Percentiles rank a stretch among this genome's conserved stretches.
These are phyloP conservation scores for Urocolius indicus DNA, from an alignment of 2,113 vertebrate genomes.

Conservation along the genomic window DNA sequence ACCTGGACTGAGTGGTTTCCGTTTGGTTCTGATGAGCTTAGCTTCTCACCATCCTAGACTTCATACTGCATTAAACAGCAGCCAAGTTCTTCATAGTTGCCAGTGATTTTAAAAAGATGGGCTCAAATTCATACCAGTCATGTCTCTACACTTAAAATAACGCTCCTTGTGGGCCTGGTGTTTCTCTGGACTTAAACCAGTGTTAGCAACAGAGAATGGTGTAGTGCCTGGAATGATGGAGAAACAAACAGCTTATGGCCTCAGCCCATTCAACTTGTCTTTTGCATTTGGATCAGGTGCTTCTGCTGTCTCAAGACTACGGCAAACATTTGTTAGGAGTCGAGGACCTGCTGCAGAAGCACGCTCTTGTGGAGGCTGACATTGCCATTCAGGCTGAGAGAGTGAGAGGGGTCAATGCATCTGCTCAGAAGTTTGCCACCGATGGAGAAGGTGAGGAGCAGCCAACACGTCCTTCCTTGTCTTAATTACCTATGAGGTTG, in stretches of 20 bases:
- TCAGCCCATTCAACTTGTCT: background rate
- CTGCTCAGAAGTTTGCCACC: constrained; percentile 87
- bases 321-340: constrained; percentile 95
- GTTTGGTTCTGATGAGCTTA: background rate
- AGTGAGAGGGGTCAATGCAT: constrained; percentile 88
- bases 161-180: background rate
- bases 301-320: constrained; percentile 94
- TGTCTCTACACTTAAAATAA: background rate
- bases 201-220: background rate
- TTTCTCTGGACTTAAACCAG: background rate
- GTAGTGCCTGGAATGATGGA: background rate
- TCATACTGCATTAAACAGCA: background rate
- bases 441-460: constrained; percentile 83
- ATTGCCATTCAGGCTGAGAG: constrained; percentile 93
- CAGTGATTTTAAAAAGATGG: background rate
- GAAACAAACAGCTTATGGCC: background rate
- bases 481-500: background rate
- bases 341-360: constrained; percentile 95
- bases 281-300: constrained; percentile 79
- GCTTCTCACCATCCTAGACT: background rate
- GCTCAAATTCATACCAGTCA: background rate
- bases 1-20: background rate
- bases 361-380: constrained; percentile 93
- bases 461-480: background rate
- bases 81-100: background rate